Evolutionary conservation across 2,113 vertebrate genomes (phyloP), one percentile per base, ranked within the genome.

Genomic region (Entosphenus tridentatus): DNA sequence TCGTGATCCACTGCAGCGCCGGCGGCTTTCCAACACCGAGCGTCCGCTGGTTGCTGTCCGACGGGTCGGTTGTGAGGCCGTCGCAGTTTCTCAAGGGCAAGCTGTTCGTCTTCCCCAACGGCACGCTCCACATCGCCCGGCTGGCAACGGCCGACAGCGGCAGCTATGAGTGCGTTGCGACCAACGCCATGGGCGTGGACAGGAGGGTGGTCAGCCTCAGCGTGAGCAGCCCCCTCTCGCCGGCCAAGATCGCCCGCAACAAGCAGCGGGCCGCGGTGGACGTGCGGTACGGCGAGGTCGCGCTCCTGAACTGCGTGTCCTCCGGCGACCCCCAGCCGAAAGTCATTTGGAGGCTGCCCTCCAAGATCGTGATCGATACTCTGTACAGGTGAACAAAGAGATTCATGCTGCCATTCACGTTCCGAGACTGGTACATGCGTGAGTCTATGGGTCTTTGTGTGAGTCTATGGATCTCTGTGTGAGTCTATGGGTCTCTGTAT

Each of bases 311-410:
- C 76, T 96, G 90, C 71, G 79, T 79, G 69, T 85, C 87, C 12
- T 77, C 77, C 3, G 91, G 90, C 56, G 79, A 84, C n/a, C 91
- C 91, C 56, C 78, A 82, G 71, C 87, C 91, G 10, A 78, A 82
- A 13, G 82, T 93, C 73, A 74, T 90, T 57, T 96, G 91, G 91
- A 84, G 86, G 17, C 81, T 89, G 57, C 90, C 91, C 1, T 86
- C 83, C 2, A 88, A 86, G 73, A 84, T 85, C 68, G 79, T 87
- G 71, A 81, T 91, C 62, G 87, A 96, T 71, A 74, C 81, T 2
- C 78, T 84, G 8, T 86, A 84, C 78, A 93, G 91, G 91, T 95
- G 77, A 16, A 70, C 54, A 55, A 3, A 55, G 56, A 7, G 69
- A 71, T 12, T 39, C 9, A 39, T 39, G 39, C 39, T 39, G 39